Evolutionary conservation across 2,888 invertebrate genomes (phyloP).

Genomic region (Drosophila robusta): DNA sequence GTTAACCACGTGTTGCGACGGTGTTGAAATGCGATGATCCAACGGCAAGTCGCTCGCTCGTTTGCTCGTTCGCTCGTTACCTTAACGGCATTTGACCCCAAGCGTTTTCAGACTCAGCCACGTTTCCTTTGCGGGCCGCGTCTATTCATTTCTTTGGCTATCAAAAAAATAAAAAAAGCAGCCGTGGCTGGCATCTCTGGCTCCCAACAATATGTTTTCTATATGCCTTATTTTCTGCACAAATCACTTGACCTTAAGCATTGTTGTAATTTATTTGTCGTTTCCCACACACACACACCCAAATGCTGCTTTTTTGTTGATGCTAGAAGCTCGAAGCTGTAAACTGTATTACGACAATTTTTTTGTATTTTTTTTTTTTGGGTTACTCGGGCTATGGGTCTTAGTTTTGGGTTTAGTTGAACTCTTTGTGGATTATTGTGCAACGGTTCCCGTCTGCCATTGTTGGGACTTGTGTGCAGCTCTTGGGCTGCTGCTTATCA

Average conservation of each 20-base stretch:
- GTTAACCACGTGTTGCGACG: slow-evolving; percentile 44
- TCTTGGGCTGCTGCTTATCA: slow-evolving; percentile 53
- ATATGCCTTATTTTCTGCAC: slow-evolving; percentile 79
- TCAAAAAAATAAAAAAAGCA: slow-evolving; percentile 51
- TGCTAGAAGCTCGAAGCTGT: slow-evolving; percentile 64
- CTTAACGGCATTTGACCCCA: slow-evolving; percentile 77
- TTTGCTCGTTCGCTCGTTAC: slow-evolving; percentile 71
- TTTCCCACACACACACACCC: slow-evolving; percentile 65
- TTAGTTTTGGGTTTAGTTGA: slow-evolving; percentile 36
- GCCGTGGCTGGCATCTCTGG: slow-evolving; percentile 41
- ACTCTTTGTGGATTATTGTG: slow-evolving; percentile 70
- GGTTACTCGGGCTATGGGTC: slow-evolving; percentile 51
- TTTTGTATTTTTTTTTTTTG: slow-evolving; percentile 22
- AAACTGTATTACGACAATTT: slow-evolving; percentile 73
- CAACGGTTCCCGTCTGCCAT: slow-evolving; percentile 51
- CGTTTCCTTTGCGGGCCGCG: slow-evolving; percentile 63
- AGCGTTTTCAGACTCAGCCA: slow-evolving; percentile 64
- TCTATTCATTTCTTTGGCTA: slow-evolving; percentile 75
- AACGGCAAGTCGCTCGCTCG: slow-evolving; percentile 59
- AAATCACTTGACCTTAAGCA: slow-evolving; percentile 80
- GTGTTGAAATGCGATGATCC: slow-evolving; percentile 66
- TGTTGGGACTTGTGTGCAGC: slow-evolving; percentile 47
- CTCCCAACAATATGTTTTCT: slow-evolving; percentile 73
- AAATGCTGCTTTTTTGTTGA: slow-evolving; percentile 18
- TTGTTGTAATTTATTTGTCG: slow-evolving; percentile 80